A percentile compares a stretch with the other conserved stretches of the same genome.
Evolutionary conservation across 2,888 invertebrate species (phyloP).

Genomic region (Tetragnatha montana): DNA sequence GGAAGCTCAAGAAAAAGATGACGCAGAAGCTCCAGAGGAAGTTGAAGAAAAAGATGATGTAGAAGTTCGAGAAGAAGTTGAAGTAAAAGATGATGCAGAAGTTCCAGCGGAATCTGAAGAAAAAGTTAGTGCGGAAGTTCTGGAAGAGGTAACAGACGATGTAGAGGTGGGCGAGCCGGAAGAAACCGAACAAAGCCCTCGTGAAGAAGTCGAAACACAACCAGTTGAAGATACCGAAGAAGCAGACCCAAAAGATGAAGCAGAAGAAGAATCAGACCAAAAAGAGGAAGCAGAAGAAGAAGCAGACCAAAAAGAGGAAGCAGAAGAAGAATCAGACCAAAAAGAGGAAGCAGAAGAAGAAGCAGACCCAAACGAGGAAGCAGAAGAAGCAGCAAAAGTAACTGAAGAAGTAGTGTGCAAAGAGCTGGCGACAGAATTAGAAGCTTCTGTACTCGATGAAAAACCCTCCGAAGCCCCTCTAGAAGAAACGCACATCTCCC

Average conservation of each 20-base stretch:
- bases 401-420: background rate
- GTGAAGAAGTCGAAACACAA: background rate
- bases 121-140: background rate
- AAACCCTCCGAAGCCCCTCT: no score
- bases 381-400: slow-evolving; percentile 15
- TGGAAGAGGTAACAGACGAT: background rate
- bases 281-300: slow-evolving; percentile 6
- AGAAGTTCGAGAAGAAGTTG: background rate
- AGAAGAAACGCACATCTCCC: background rate
- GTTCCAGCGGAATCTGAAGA: background rate
- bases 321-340: background rate
- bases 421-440: no score
- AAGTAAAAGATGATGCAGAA: background rate
- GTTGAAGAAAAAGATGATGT: background rate
- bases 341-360: background rate
- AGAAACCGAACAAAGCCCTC: background rate
- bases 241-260: background rate
- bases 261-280: background rate
- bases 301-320: slow-evolving; percentile 4
- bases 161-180: background rate
- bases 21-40: background rate
- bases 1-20: background rate
- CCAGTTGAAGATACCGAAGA: background rate
- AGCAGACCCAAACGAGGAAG: background rate
- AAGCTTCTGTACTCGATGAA: no score